Evolutionary conservation across 1,140 invertebrate species (phyloP), one percentile per base, ranked within the genome.

Genomic region (Drosophila willistoni): DNA sequence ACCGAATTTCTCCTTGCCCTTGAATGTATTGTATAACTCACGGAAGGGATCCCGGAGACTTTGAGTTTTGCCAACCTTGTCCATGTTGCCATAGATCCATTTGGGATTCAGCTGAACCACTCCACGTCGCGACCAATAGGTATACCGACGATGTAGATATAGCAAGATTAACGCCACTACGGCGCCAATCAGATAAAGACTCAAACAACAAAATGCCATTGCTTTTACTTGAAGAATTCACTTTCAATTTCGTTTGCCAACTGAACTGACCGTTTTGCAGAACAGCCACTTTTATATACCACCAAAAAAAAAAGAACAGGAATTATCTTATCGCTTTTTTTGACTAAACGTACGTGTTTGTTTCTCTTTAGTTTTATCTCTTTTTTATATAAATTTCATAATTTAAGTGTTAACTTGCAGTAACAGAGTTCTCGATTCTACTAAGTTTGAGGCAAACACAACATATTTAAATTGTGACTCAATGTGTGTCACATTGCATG

Each of bases 61-160:
- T 1, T 63, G 67, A 5, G 74, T 81, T 9, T 39, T 54, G 9
- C 77, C 81, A 56, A 79, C 66, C 7, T 56, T 73, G 7, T 22
- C 6, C 12, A 92, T 55, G 60, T 92, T 93, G 61, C 92, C 92
- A 34, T 82, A 72, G 9, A 90, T 71, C 39, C 92, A 81, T 19
- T 65, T 73, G 0, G 92, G 91, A 47, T 80, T 65, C 0, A 93
- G 74, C 44, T 93, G 81, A 0, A 90, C 74, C 6, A 94, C 84
- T 12, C 92, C 91, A 41, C 87, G 90, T 1, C 69, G 77, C 59
- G 77, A 80, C 93, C 93, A 94, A 77, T 90, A 86, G 47, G 57
- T 66, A 42, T 81, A 90, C 6, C 62, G 66, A 17, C 44, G 62
- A 4, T 65, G 22, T 42, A 90, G 63, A 14, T 17, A 70, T 1